A percentile compares a stretch with the other conserved stretches of the same genome.
phyloP scores from a whole-genome alignment of 2,797 vertebrate genomes.

The Garrulus glandarius region DNA sequence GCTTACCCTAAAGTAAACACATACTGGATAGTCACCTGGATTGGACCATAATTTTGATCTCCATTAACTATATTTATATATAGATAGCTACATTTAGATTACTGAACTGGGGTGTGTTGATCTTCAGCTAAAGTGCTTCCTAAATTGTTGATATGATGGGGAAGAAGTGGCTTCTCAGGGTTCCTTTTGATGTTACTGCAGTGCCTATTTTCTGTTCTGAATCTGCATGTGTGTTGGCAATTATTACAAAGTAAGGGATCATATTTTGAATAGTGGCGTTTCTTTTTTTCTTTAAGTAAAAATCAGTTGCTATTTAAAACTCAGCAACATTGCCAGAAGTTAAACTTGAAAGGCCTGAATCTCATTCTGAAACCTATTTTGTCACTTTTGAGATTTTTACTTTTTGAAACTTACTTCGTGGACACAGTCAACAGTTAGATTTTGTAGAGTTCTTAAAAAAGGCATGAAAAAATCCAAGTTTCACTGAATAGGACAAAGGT shows the following conservation, averaged over 20 bases:
- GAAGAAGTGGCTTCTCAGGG: background rate
- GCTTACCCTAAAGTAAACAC: background rate
- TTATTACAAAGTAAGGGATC: background rate
- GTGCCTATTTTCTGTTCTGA: background rate
- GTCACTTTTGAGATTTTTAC: background rate
- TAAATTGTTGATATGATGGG: background rate
- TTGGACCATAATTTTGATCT: background rate
- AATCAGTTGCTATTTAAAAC: background rate
- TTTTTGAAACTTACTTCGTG: background rate
- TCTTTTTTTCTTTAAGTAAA: background rate
- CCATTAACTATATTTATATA: background rate
- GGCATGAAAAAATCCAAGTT: background rate
- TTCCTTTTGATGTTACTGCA: background rate
- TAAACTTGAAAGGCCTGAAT: background rate
- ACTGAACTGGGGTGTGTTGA: background rate
- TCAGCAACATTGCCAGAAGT: background rate
- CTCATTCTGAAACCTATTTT: background rate
- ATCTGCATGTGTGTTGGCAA: background rate
- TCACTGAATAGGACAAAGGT: background rate
- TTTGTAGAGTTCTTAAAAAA: background rate
- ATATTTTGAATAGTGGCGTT: accelerated
- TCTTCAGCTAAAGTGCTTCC: background rate
- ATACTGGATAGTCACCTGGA: background rate
- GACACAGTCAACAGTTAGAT: background rate
- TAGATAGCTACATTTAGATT: background rate